Evolutionary conservation across 2,888 invertebrate species (phyloP), one percentile per base, ranked within the genome.

Genomic region (Globia sparganii): DNA sequence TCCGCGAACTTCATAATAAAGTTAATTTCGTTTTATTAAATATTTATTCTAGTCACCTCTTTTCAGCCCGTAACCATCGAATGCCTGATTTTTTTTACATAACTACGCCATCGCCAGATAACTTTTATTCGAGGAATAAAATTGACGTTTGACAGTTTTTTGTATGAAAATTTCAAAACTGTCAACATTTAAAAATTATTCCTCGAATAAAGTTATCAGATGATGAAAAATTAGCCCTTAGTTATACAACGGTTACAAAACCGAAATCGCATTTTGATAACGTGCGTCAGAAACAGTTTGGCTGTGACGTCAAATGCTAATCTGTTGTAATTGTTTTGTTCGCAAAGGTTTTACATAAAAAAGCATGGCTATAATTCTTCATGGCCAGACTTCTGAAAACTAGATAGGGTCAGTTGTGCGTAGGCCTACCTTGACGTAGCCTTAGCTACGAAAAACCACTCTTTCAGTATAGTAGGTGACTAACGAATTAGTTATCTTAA

Each of bases 231-330:
- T 37, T 9, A 37, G 37, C 37, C 37, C 37, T 37, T 0, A 37
- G 13, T 62, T 43, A 43, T 34, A 61, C 28, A 56, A 65, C n/a
- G 11, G 59, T 28, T 34, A 46, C 46, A 64, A 69, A 77, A 49
- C 25, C 18, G 53, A 46, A 79, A 72, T 49, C 2, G 1, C 62
- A 65, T 64, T 37, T 64, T 46, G 53, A 53, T 65, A 74, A 59
- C 61, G 70, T 84, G 84, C 75, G 81, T 84, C 83, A 77, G 73
- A 28, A 46, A 59, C 49, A 65, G 43, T 72, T 61, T 46, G 31
- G 34, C 28, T 61, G 72, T 79, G 85, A 85, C 85, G 85, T 85
- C 75, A 77, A 72, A 75, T 75, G 72, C 67, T 84, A 75, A 77
- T 85, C 71, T 53, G 64, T 34, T 53, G 68, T 77, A 75, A 76